phyloP scores from a whole-genome alignment of 1,140 invertebrate genomes.

The Drosophila sulfurigaster region DNA sequence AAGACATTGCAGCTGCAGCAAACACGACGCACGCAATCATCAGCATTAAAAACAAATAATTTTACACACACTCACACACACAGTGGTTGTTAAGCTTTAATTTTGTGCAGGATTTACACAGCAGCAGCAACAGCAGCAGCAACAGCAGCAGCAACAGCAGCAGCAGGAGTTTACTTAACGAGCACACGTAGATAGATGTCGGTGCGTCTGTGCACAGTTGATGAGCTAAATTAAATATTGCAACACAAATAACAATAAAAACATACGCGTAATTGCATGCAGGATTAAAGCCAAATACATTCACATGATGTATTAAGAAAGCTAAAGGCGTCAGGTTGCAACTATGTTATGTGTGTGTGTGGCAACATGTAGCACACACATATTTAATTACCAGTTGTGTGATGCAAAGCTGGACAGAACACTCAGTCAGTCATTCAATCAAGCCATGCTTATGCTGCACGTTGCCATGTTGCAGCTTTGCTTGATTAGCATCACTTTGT shows the following conservation, averaged over 20 bases:
- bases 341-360: neutral
- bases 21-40: conserved; percentile 14
- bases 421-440: conserved; percentile 44
- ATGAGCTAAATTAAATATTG: conserved; percentile 77
- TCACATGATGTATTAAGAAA: conserved; percentile 23
- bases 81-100: conserved; percentile 41
- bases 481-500: conserved; percentile 67
- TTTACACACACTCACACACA: conserved; percentile 13
- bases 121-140: neutral
- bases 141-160: neutral
- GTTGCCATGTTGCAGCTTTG: conserved; percentile 29
- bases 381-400: conserved; percentile 35
- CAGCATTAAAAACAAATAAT: conserved; percentile 57
- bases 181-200: conserved; percentile 14
- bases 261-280: conserved; percentile 63
- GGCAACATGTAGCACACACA: conserved; percentile 8
- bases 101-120: conserved; percentile 27
- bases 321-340: conserved; percentile 23
- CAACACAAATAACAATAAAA: conserved; percentile 67
- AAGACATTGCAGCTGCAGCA: conserved; percentile 10
- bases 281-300: conserved; percentile 35
- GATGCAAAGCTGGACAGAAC: conserved; percentile 29
- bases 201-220: conserved; percentile 52
- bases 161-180: conserved; percentile 17
- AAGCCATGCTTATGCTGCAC: conserved; percentile 58